A percentile compares a stretch with the other conserved stretches of the same genome.
Conservation (phyloP, 1,140 invertebrate species). For the Phthorimaea operculella region DNA sequence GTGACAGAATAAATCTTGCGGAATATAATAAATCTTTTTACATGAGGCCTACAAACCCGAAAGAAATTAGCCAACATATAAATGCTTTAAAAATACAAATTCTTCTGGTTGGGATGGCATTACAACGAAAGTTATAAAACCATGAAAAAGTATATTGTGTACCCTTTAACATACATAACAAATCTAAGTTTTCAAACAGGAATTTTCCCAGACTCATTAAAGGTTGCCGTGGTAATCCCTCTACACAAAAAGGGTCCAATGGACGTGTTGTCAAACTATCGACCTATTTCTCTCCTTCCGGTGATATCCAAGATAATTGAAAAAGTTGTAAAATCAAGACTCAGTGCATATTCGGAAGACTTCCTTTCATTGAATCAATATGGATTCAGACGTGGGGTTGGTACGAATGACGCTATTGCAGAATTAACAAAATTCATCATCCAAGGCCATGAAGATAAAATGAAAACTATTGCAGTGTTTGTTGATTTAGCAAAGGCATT, state of each 20-base stretch:
- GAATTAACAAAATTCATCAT: conserved; percentile 1
- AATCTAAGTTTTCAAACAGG: conserved; percentile 2
- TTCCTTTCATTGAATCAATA: conserved; percentile 3
- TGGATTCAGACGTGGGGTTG: background rate
- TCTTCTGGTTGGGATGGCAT: conserved; percentile 1
- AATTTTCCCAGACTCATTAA: conserved; percentile 1
- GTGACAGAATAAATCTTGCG: background rate
- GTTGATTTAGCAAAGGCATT: background rate
- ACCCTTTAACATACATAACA: background rate
- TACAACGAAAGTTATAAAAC: background rate
- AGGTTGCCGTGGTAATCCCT: conserved; percentile 3
- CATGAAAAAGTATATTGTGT: background rate
- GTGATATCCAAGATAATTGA: conserved; percentile 2
- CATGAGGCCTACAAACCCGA: background rate
- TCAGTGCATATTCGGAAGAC: background rate
- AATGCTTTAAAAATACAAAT: background rate
- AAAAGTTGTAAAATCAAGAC: background rate
- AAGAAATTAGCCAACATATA: background rate
- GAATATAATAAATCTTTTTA: background rate
- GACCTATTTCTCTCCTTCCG: conserved; percentile 2
- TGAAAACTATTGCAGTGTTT: background rate
- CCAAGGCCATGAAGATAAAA: background rate
- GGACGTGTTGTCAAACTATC: background rate
- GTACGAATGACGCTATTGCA: conserved; percentile 6
- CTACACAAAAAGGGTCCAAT: background rate